Conservation (phyloP, 2,888 invertebrate genomes). For the Morpho achilles region DNA sequence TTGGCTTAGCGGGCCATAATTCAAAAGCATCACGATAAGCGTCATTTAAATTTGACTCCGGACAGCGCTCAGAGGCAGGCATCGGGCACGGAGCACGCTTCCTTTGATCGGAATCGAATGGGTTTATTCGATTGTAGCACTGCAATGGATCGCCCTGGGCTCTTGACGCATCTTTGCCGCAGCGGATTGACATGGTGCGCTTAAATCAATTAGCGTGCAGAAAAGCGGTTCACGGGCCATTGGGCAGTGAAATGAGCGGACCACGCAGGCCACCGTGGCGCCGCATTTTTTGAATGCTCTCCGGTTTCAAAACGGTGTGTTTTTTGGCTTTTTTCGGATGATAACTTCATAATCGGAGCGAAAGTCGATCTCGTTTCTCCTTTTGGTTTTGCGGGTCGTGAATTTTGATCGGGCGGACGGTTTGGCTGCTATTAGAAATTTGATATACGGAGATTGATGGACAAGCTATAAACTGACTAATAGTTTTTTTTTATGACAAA, state of each 20-base stretch:
- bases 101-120: constrained; percentile 43
- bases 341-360: constrained; percentile 50
- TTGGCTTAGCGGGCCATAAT: constrained; percentile 22
- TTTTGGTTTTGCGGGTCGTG: constrained; percentile 32
- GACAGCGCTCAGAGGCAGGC: constrained; percentile 31
- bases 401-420: constrained; percentile 19
- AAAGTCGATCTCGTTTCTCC: constrained; percentile 34
- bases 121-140: constrained; percentile 32
- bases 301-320: constrained; percentile 52
- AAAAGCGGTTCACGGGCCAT: constrained; percentile 60
- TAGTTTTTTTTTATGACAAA: no score
- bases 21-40: constrained; percentile 32
- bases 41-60: constrained; percentile 31
- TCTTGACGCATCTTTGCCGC: constrained; percentile 45
- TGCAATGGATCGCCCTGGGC: constrained; percentile 32
- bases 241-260: constrained; percentile 73
- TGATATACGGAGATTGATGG: constrained; percentile 31
- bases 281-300: constrained; percentile 52
- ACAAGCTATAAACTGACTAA: no score
- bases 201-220: constrained; percentile 75
- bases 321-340: constrained; percentile 31
- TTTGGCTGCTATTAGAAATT: constrained; percentile 36
- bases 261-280: constrained; percentile 57
- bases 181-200: constrained; percentile 70
- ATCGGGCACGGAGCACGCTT: constrained; percentile 32